A percentile compares a stretch with the other conserved stretches of the same genome.
These are phyloP conservation scores for Drosophila biarmipes DNA, from an alignment of 1,140 invertebrate species.

Conservation along the genomic window DNA sequence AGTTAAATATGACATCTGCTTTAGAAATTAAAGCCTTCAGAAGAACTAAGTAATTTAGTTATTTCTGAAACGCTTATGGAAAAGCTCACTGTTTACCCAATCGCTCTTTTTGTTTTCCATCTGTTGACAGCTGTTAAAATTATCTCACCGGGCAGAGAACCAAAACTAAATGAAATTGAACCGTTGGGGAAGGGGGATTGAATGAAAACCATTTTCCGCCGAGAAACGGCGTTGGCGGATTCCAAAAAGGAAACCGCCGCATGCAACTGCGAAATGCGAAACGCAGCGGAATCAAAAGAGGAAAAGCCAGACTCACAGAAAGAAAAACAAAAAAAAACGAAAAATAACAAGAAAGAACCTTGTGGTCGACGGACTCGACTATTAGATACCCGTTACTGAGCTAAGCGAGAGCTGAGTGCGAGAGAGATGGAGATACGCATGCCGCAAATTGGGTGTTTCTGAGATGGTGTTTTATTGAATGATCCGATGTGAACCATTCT, in stretches of 20 bases:
- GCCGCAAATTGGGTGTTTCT: too few species aligned
- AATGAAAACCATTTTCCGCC: slow-evolving; percentile 17
- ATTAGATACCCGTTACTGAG: too few species aligned
- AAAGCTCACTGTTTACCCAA: background rate
- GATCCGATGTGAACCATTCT: too few species aligned
- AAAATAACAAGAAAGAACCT: background rate
- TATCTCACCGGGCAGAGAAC: background rate
- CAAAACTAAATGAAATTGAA: slow-evolving; percentile 15
- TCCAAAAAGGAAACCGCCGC: slow-evolving; percentile 38
- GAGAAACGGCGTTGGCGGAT: slow-evolving; percentile 29
- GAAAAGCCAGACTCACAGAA: slow-evolving; percentile 10
- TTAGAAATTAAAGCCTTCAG: too few species aligned
- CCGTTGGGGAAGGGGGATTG: slow-evolving; percentile 5
- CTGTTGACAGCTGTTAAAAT: slow-evolving; percentile 1
- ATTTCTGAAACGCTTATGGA: too few species aligned
- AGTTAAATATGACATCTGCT: too few species aligned
- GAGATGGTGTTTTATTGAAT: too few species aligned
- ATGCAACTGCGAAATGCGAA: slow-evolving; percentile 30
- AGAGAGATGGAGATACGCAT: too few species aligned
- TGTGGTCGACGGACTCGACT: too few species aligned
- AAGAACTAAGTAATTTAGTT: background rate
- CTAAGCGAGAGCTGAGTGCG: too few species aligned
- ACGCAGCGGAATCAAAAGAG: slow-evolving; percentile 20
- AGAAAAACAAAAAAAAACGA: slow-evolving; percentile 6
- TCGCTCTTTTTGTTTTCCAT: background rate